Evolutionary conservation across 35 echinoderm and acorn worm genomes (phyloP).

Genomic region (Lytechinus pictus): DNA sequence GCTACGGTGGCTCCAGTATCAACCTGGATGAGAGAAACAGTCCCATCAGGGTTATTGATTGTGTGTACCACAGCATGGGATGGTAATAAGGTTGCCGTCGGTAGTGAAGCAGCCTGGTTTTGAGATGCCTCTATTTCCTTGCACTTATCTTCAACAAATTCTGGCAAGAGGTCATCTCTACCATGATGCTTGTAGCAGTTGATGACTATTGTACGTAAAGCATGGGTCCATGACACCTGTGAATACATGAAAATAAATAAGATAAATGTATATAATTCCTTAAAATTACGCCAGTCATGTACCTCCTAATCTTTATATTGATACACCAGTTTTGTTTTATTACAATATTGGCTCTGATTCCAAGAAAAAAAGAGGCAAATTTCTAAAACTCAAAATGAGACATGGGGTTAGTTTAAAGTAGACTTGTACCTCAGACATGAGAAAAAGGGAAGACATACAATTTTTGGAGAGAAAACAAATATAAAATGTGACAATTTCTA

Average conservation of each 20-base stretch:
- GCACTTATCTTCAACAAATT: slow-evolving; percentile 78
- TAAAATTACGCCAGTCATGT: too few relatives aligned
- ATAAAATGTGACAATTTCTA: too few relatives aligned
- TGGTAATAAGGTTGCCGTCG: slow-evolving; percentile 69
- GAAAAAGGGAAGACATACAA: too few relatives aligned
- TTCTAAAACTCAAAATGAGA: too few relatives aligned
- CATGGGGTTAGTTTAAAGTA: too few relatives aligned
- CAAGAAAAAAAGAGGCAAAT: too few relatives aligned
- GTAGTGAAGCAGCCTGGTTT: not conserved
- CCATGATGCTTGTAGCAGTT: slow-evolving; percentile 99
- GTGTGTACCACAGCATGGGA: slow-evolving; percentile 97
- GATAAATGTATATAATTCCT: too few relatives aligned
- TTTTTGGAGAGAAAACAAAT: too few relatives aligned
- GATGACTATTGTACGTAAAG: slow-evolving; percentile 94
- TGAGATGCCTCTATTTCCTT: slow-evolving; percentile 55
- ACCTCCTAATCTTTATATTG: too few relatives aligned
- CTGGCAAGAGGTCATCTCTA: slow-evolving; percentile 73
- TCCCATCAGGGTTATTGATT: slow-evolving; percentile 93
- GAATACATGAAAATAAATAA: not conserved
- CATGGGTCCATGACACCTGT: slow-evolving; percentile 98
- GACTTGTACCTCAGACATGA: too few relatives aligned
- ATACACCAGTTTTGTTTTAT: too few relatives aligned
- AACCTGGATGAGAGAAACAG: slow-evolving; percentile 95
- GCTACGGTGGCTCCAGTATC: slow-evolving; percentile 90
- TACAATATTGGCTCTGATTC: too few relatives aligned